Conservation (phyloP, 2,113 vertebrate genomes). For the Chrysochloris asiatica region DNA sequence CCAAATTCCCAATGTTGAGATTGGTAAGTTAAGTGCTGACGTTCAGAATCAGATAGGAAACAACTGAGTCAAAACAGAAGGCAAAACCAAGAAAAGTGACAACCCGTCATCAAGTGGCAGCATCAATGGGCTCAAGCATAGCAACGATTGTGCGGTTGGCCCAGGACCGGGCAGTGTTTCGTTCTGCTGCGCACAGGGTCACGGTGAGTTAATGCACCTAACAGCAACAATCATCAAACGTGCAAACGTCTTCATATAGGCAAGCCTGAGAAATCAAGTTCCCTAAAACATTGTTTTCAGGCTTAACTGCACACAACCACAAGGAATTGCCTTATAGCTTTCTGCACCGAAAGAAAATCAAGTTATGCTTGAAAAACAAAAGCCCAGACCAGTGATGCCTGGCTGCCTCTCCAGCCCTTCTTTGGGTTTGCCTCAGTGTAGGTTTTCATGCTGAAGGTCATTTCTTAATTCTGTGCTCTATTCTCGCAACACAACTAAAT, state of each 20-base stretch:
- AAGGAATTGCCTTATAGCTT: slow-evolving; percentile 45
- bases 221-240: too few relatives aligned
- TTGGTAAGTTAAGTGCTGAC: neutral
- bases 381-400: neutral
- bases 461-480: neutral
- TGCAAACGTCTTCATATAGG: slow-evolving; percentile 21
- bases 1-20: neutral
- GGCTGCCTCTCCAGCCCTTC: too few relatives aligned
- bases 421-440: neutral
- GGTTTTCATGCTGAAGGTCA: slow-evolving; percentile 26
- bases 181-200: too few relatives aligned
- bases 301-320: slow-evolving; percentile 23
- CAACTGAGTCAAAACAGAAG: neutral
- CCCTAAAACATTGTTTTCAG: neutral
- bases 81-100: slow-evolving; percentile 28
- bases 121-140: too few relatives aligned
- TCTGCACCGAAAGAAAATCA: slow-evolving; percentile 53
- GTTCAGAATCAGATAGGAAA: slow-evolving; percentile 10
- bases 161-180: too few relatives aligned
- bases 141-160: too few relatives aligned
- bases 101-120: too few relatives aligned
- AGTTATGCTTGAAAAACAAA: slow-evolving; percentile 55
- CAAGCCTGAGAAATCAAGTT: neutral
- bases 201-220: too few relatives aligned
- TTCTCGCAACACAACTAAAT: neutral